Evolutionary conservation across 2,113 vertebrate genomes (phyloP), one percentile per base, ranked within the genome.

Genomic region (Phocoena phocoena): DNA sequence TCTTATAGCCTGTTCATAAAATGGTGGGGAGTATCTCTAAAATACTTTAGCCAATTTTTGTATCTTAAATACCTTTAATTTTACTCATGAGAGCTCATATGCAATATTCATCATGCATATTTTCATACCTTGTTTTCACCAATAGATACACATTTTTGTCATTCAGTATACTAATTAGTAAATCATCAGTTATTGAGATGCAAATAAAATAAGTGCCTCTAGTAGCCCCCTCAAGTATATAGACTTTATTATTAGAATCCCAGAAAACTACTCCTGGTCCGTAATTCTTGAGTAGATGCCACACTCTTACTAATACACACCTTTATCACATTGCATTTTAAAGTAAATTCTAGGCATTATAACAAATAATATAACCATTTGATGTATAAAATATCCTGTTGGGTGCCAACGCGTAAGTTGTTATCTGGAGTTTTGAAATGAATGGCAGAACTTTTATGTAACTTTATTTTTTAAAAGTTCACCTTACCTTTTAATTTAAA

Each of bases 401-500:
- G 25, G 58, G 36, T 84, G 6, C 26, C n/a, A 80, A 0, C 83
- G 41, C 50, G 1, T 96, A 92, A 93, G 47, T 44, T 26, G 71
- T 90, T 74, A 67, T 79, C 79, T 73, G 41, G 31, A 89, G 41
- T 93, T 88, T 67, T 90, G 12, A 90, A 80, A 79, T 79, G 41
- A 93, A 88, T 74, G 25, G 33, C 47, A 90, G 28, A 90, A 76
- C 33, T 79, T 88, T 88, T 86, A 33, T 7, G 9, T 62, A 55
- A 80, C 15, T 95, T 76, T 62, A 60, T 74, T 85, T 70, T 89
- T 65, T 8, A 12, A 60, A 93, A 33, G 25, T 68, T 63, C 62
- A 74, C 23, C 12, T n/a, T 83, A 38, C 25, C 36, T 83, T 90
- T 87, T 90, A 73, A 28, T 71, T 93, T 90, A 85, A 94, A 90